phyloP scores from a whole-genome alignment of 2,888 invertebrate species.

The Sicus ferrugineus region DNA sequence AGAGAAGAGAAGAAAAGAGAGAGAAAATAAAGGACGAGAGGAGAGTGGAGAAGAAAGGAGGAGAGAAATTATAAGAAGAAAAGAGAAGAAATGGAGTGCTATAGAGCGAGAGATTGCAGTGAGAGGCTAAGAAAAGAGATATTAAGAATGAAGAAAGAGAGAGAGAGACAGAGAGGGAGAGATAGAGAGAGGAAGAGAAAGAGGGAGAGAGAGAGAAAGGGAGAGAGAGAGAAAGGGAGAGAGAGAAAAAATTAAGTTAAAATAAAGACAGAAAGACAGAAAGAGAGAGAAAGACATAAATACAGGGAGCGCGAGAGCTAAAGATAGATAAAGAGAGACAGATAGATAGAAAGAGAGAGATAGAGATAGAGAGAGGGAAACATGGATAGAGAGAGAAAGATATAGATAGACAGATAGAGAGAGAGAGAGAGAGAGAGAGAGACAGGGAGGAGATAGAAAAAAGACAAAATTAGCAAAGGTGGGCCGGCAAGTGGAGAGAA shows the following conservation, averaged over 20 bases:
- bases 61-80: neutral
- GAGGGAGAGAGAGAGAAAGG: neutral
- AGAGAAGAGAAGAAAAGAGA: no score
- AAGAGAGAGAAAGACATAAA: slow-evolving; percentile 5
- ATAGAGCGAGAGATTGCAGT: neutral
- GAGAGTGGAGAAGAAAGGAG: neutral
- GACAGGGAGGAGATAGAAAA: no score
- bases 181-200: neutral
- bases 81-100: neutral
- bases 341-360: neutral
- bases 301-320: neutral
- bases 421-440: no score
- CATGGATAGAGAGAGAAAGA: neutral
- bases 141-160: no score
- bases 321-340: neutral
- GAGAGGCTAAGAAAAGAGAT: no score
- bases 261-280: neutral
- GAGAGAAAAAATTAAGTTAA: neutral
- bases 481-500: no score
- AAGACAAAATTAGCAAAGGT: no score
- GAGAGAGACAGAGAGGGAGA: neutral
- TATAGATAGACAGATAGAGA: neutral
- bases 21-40: no score
- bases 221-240: neutral
- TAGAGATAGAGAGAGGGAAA: neutral